Evolutionary conservation across 2,797 vertebrate species (phyloP).

Genomic region (Notolepis coatsorum): DNA sequence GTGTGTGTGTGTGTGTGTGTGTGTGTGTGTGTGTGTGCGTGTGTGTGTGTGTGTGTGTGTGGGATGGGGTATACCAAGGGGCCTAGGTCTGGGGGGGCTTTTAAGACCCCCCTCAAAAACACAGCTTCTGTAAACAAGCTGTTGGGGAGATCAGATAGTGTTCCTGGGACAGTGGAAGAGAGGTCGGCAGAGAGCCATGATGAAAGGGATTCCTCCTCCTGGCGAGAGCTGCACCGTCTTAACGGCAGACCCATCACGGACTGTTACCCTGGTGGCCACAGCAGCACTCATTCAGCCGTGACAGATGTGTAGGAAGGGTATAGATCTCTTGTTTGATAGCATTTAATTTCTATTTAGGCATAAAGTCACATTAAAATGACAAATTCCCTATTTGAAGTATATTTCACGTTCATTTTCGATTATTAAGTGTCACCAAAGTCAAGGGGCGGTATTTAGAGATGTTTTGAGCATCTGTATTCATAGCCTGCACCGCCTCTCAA

Average conservation of each 20-base stretch:
- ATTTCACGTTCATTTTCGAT: not conserved
- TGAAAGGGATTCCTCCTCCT: slow-evolving; percentile 54
- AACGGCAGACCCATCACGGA: slow-evolving; percentile 17
- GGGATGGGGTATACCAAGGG: no score
- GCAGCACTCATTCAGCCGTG: not conserved
- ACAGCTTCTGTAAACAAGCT: slow-evolving; percentile 68
- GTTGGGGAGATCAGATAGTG: slow-evolving; percentile 65
- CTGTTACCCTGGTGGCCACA: slow-evolving; percentile 33
- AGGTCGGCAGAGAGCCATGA: slow-evolving; percentile 42
- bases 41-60: slow-evolving; percentile 28
- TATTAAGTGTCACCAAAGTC: no score
- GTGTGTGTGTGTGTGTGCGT: slow-evolving; percentile 26
- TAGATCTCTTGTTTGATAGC: slow-evolving; percentile 11
- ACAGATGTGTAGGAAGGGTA: not conserved
- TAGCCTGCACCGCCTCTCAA: no score
- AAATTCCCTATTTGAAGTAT: not conserved
- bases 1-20: slow-evolving; percentile 21
- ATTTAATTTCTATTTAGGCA: not conserved
- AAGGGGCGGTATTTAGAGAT: no score
- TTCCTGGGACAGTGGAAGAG: slow-evolving; percentile 39
- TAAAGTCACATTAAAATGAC: not conserved
- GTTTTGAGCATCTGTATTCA: no score
- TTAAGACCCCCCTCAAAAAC: slow-evolving; percentile 63
- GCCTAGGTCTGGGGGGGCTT: slow-evolving; percentile 53
- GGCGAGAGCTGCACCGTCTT: slow-evolving; percentile 23